Evolutionary conservation across 2,888 invertebrate species (phyloP).

Genomic region (Brenthis daphne): DNA sequence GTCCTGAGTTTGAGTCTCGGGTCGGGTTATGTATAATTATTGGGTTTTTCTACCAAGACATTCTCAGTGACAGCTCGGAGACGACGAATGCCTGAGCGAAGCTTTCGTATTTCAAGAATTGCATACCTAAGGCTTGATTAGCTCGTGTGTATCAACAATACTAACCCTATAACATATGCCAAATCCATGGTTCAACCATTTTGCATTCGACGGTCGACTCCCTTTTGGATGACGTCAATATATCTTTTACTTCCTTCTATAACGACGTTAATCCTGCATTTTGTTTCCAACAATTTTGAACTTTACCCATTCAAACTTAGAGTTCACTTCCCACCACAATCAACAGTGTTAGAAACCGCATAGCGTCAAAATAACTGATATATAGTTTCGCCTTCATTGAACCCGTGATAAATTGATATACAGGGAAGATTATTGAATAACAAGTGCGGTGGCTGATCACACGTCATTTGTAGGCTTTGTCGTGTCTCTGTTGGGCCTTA

Average conservation of each 20-base stretch:
- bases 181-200: constrained; percentile 80
- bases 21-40: no score
- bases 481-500: constrained; percentile 45
- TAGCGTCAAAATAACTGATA: constrained; percentile 66
- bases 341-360: constrained; percentile 48
- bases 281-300: constrained; percentile 16
- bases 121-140: not conserved
- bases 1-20: no score
- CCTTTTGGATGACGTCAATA: constrained; percentile 81
- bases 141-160: constrained; percentile 60
- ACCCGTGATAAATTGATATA: constrained; percentile 79
- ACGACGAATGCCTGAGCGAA: no score
- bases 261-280: constrained; percentile 43
- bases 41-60: no score
- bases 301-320: not conserved
- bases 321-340: constrained; percentile 27
- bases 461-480: constrained; percentile 56
- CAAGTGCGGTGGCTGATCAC: constrained; percentile 70
- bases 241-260: constrained; percentile 51
- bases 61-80: no score
- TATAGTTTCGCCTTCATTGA: constrained; percentile 81
- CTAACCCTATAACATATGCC: constrained; percentile 80
- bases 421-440: constrained; percentile 79
- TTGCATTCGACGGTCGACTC: constrained; percentile 78
- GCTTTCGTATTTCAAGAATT: not conserved